Evolutionary conservation across 2,797 vertebrate species (phyloP).

Genomic region (Gymnodraco acuticeps): DNA sequence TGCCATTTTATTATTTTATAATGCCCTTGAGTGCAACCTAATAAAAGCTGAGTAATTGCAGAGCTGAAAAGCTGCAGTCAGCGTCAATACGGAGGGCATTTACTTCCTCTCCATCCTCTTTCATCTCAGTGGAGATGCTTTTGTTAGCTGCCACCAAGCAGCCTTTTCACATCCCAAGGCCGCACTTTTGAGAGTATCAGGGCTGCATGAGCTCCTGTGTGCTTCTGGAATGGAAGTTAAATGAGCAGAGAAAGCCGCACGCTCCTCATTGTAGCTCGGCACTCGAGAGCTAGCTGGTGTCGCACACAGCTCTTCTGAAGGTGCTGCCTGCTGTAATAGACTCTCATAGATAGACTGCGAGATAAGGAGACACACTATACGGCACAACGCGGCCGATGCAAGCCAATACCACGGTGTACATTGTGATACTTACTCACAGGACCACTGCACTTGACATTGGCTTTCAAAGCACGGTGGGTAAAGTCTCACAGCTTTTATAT

Average conservation of each 20-base stretch:
- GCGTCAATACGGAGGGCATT: slow-evolving; percentile 47
- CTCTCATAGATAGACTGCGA: slow-evolving; percentile 72
- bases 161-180: slow-evolving; percentile 75
- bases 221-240: slow-evolving; percentile 49
- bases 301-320: slow-evolving; percentile 63
- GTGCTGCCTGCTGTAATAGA: slow-evolving; percentile 80
- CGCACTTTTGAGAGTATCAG: slow-evolving; percentile 42
- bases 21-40: slow-evolving; percentile 33
- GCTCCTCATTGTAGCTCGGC: slow-evolving; percentile 49
- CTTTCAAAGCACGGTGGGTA: slow-evolving; percentile 25
- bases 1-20: slow-evolving; percentile 22
- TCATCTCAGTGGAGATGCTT: slow-evolving; percentile 55
- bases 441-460: slow-evolving; percentile 59
- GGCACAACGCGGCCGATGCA: slow-evolving; percentile 64
- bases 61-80: slow-evolving; percentile 54
- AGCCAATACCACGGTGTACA: slow-evolving; percentile 71
- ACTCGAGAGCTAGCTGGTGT: slow-evolving; percentile 65
- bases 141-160: slow-evolving; percentile 65
- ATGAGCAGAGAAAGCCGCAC: slow-evolving; percentile 69
- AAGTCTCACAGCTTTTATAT: slow-evolving; percentile 32
- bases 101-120: slow-evolving; percentile 52
- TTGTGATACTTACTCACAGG: slow-evolving; percentile 72
- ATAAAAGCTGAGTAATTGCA: slow-evolving; percentile 39
- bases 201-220: slow-evolving; percentile 40
- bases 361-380: slow-evolving; percentile 82